phyloP scores from a whole-genome alignment of 2,888 invertebrate species.

The Apomyelois bistriatella region DNA sequence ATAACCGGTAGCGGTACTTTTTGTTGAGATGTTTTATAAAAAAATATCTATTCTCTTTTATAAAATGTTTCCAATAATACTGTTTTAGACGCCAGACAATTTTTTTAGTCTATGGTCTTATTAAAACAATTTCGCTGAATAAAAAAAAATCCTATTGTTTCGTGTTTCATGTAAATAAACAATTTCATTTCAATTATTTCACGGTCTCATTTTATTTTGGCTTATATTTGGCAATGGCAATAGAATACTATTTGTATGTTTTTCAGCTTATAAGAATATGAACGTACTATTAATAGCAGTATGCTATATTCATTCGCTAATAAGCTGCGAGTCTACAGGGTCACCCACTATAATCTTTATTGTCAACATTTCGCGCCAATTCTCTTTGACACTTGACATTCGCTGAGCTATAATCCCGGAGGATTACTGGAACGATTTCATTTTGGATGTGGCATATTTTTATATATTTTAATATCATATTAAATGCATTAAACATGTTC shows the following conservation, averaged over 20 bases:
- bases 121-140: too few relatives aligned
- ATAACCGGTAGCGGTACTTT: too few relatives aligned
- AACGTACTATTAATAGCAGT: conserved; percentile 5
- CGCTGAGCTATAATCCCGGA: conserved; percentile 46
- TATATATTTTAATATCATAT: conserved; percentile 1
- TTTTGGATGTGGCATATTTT: conserved; percentile 42
- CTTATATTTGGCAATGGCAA: too few relatives aligned
- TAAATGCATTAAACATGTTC: background rate
- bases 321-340: conserved; percentile 17
- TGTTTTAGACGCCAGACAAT: too few relatives aligned
- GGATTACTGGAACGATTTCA: conserved; percentile 19
- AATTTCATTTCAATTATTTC: too few relatives aligned
- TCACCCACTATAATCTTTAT: conserved; percentile 47
- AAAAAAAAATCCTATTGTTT: too few relatives aligned
- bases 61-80: too few relatives aligned
- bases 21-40: too few relatives aligned
- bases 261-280: background rate
- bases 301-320: conserved; percentile 20
- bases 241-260: background rate
- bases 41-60: too few relatives aligned
- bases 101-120: too few relatives aligned
- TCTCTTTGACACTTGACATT: conserved; percentile 78
- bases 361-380: conserved; percentile 58
- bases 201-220: background rate
- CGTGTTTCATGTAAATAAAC: too few relatives aligned